Conservation (phyloP, 2,888 invertebrate genomes). For the Trichopoda pennipes region DNA sequence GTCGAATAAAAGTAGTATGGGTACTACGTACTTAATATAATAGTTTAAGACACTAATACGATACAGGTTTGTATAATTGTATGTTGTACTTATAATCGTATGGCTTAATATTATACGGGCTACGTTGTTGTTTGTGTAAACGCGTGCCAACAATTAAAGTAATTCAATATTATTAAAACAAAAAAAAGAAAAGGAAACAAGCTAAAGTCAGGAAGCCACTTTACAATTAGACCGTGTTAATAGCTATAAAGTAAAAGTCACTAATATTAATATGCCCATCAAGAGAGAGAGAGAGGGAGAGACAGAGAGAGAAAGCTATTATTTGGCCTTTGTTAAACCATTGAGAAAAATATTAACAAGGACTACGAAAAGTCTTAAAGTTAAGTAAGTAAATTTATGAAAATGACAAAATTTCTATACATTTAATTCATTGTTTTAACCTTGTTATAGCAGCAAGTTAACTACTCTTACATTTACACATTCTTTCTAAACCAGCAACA, state of each 20-base stretch:
- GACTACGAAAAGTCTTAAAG: slow-evolving; percentile 15
- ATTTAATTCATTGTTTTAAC: slow-evolving; percentile 68
- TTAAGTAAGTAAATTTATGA: slow-evolving; percentile 57
- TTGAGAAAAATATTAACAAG: not conserved
- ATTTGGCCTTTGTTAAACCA: not conserved
- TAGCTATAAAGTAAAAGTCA: slow-evolving; percentile 50
- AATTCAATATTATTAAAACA: slow-evolving; percentile 67
- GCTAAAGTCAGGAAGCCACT: slow-evolving; percentile 65
- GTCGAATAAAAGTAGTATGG: too few species aligned
- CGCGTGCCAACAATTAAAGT: slow-evolving; percentile 70
- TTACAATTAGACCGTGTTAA: slow-evolving; percentile 68
- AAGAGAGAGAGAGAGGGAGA: not conserved
- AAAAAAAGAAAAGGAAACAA: slow-evolving; percentile 13
- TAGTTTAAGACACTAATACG: slow-evolving; percentile 49
- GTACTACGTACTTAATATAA: slow-evolving; percentile 21
- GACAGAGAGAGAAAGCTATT: not conserved
- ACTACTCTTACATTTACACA: not conserved
- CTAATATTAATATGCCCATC: not conserved
- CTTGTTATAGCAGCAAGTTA: slow-evolving; percentile 53
- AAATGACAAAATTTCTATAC: slow-evolving; percentile 54
- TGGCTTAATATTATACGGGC: slow-evolving; percentile 45
- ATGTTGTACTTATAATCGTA: slow-evolving; percentile 23
- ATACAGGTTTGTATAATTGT: not conserved
- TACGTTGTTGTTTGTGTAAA: slow-evolving; percentile 44
- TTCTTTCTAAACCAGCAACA: slow-evolving; percentile 14